Percentiles rank a stretch among this genome's conserved stretches.
Conservation (phyloP, 2,888 invertebrate genomes). For the Dione juno region DNA sequence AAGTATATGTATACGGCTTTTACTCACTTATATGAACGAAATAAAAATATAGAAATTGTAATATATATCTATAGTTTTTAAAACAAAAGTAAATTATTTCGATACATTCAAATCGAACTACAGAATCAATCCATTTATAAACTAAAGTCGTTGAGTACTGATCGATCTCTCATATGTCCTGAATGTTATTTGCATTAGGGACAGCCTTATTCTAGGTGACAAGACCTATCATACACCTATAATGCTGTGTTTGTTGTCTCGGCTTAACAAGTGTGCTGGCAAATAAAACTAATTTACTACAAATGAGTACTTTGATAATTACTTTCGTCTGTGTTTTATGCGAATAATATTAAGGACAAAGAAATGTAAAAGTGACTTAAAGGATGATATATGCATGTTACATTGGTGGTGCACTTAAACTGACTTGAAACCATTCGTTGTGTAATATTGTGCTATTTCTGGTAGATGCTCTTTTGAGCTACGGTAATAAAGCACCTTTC, state of each 20-base stretch:
- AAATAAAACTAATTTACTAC: too few relatives aligned
- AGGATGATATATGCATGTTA: neutral
- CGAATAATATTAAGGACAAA: neutral
- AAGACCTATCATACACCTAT: too few relatives aligned
- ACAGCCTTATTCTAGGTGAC: neutral
- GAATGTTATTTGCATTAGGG: neutral
- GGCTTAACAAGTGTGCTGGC: too few relatives aligned
- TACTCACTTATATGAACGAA: too few relatives aligned
- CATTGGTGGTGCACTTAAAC: neutral
- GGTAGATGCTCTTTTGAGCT: neutral
- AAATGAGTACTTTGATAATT: neutral
- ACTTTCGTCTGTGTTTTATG: neutral
- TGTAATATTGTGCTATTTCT: neutral
- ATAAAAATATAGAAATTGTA: too few relatives aligned
- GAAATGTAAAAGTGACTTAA: too few relatives aligned
- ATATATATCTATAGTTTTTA: too few relatives aligned
- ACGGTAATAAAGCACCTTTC: conserved; percentile 8
- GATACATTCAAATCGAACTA: neutral
- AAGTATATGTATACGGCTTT: too few relatives aligned
- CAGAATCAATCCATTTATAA: neutral
- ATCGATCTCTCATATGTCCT: conserved; percentile 4
- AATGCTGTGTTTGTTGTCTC: too few relatives aligned
- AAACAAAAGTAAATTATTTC: too few relatives aligned
- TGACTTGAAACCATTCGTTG: neutral
- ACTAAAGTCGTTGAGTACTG: neutral